A percentile compares a stretch with the other conserved stretches of the same genome.
These are phyloP conservation scores for Hermodice carunculata DNA, from an alignment of 2,888 invertebrate species.

Conservation along the genomic window DNA sequence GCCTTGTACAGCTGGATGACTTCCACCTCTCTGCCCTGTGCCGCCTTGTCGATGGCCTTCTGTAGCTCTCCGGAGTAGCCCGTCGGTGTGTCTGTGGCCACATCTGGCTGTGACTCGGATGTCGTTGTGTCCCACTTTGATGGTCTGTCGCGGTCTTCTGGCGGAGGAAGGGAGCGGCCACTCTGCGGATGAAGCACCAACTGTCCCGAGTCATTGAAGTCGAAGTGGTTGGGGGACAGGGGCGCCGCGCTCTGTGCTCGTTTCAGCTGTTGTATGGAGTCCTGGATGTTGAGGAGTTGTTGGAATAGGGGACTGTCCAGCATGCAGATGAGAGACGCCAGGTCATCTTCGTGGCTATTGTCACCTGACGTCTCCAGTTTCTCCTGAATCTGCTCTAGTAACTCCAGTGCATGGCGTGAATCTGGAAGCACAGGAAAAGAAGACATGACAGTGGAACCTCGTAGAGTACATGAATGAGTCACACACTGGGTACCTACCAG, in stretches of 20 bases:
- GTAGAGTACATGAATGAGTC: no score
- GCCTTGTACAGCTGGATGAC: conserved; percentile 76
- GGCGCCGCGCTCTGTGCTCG: no score
- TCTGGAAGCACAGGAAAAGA: conserved; percentile 74
- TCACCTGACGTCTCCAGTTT: conserved; percentile 84
- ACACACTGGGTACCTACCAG: no score
- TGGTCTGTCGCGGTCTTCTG: no score
- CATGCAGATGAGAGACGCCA: conserved; percentile 85
- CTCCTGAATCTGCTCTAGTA: conserved; percentile 89
- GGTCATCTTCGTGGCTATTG: conserved; percentile 74
- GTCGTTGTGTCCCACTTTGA: no score
- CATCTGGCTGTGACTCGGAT: no score
- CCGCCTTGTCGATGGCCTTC: conserved; percentile 74
- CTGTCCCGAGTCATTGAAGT: not conserved
- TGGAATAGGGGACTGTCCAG: conserved; percentile 90
- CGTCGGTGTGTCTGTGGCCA: no score
- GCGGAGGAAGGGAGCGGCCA: no score
- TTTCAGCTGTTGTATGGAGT: conserved; percentile 88
- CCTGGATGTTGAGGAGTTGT: conserved; percentile 91
- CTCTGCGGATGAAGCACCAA: not conserved
- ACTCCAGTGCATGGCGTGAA: conserved; percentile 89
- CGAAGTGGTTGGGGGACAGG: not conserved
- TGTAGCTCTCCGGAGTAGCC: no score
- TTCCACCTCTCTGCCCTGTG: conserved; percentile 75
- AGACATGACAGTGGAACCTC: no score